A percentile compares a stretch with the other conserved stretches of the same genome.
Conservation (phyloP, 2,113 vertebrate genomes). For the Rhombomys opimus region DNA sequence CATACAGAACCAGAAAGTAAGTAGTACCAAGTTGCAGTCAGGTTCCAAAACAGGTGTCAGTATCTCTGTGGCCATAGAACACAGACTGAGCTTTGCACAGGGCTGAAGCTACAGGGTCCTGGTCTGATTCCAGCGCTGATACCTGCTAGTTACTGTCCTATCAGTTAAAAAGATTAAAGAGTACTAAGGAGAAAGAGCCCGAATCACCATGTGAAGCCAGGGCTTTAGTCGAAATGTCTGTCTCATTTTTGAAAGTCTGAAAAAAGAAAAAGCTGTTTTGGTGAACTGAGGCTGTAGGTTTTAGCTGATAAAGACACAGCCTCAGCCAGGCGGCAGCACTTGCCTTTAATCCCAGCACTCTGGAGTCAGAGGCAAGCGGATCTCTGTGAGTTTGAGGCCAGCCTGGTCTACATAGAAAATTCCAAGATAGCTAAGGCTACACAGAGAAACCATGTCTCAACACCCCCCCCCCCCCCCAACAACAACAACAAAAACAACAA, state of each 20-base stretch:
- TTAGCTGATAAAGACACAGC: constrained; percentile 52
- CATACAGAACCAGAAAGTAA: not conserved
- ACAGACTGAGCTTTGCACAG: not conserved
- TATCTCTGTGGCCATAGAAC: not conserved
- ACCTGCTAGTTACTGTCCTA: not conserved
- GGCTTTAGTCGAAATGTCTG: not conserved
- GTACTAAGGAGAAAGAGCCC: not conserved
- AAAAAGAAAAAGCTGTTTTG: not conserved
- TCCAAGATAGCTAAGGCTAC: too few relatives aligned
- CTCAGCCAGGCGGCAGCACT: not conserved
- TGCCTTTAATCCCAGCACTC: too few relatives aligned
- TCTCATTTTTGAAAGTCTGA: constrained; percentile 55
- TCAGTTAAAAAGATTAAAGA: constrained; percentile 41
- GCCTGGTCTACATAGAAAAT: too few relatives aligned
- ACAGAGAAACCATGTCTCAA: too few relatives aligned
- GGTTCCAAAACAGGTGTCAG: constrained; percentile 23
- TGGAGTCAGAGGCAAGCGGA: too few relatives aligned
- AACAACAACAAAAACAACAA: too few relatives aligned
- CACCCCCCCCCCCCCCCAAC: too few relatives aligned
- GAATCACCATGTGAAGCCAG: not conserved
- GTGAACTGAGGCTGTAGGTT: not conserved
- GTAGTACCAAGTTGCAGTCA: constrained; percentile 22
- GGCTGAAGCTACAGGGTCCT: not conserved
- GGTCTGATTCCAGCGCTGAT: not conserved
- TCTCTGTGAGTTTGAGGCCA: too few relatives aligned